Base-by-base conservation (phyloP, 2,113 vertebrate genomes). In the Boulengerochromis microlepis region DNA sequence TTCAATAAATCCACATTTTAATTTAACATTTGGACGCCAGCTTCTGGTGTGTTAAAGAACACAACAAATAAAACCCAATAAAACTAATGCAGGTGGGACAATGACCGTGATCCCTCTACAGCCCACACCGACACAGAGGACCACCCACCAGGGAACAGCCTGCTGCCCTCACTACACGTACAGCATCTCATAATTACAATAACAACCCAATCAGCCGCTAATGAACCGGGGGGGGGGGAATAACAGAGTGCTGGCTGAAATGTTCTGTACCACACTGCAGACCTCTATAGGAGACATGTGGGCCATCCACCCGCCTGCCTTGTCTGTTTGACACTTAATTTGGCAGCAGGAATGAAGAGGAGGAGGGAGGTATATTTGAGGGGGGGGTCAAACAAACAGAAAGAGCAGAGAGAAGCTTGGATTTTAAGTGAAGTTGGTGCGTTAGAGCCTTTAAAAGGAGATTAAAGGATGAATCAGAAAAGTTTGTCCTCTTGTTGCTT, bases 271-370 rank as follows among this genome's bases (percentile, higher is more conserved):
- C 81, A 93, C 53, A 84, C 19, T 81, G 61, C 85, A 74, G 86
- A 90, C 69, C 81, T 92, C 87, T 89, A 90, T 86, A 94, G 82
- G 82, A 91, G 87, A 92, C 91, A 94, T 91, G 85, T 93, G 93
- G 94, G 92, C 89, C 87, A 90, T 88, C 87, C 84, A 82, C 91
- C 94, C 69, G 47, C 91, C 91, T 89, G 84, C 80, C 69, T 80
- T 35, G 86, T 91, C 86, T 88, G 81, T 91, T 91, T 95, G 94
- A 93, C 94, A 95, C 92, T 93, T 95, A 94, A 94, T 95, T 94
- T 94, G 94, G 91, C 92, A 94, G 86, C 90, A 92, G 94, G 92
- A 93, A 94, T 91, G 93, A 91, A 24, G 35, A 24, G 83, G 81
- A 82, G 61, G 15, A 69, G 83, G 82, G 78, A 54, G 89, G 80